These are phyloP conservation scores for Prolemur simus DNA, from an alignment of 2,113 vertebrate genomes.

Conservation along the genomic window DNA sequence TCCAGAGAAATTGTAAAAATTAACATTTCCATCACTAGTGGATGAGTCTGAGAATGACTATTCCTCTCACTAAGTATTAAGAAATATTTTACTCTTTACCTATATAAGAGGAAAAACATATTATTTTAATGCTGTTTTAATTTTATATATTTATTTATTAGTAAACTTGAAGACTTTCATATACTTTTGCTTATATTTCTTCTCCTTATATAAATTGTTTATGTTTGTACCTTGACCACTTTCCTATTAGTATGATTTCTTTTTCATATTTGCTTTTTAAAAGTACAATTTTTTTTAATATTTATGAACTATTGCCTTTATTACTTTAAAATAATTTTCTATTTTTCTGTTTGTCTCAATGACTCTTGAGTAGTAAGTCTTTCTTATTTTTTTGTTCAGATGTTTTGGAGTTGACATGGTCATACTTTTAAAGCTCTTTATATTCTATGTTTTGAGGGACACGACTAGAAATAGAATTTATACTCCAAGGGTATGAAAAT, in stretches of 20 bases:
- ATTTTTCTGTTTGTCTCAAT: neutral
- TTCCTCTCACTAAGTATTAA: neutral
- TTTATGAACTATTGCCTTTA: neutral
- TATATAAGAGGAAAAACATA: neutral
- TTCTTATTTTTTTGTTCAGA: neutral
- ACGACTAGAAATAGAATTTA: neutral
- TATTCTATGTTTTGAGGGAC: neutral
- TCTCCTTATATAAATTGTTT: neutral
- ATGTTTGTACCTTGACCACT: neutral
- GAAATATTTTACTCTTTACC: neutral
- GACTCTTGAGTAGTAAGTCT: neutral
- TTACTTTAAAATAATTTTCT: neutral
- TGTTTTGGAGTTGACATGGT: neutral
- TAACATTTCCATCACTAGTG: fast-evolving
- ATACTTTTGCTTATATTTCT: neutral
- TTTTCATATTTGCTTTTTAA: neutral
- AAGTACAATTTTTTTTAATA: neutral
- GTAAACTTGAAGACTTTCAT: neutral
- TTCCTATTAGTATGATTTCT: neutral
- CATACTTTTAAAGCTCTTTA: neutral
- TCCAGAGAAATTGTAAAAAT: neutral
- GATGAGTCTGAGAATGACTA: neutral
- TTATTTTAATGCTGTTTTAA: neutral
- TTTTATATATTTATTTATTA: neutral
- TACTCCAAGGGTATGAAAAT: neutral